Conservation (phyloP, 2,888 invertebrate species). For the Hesperia comma region DNA sequence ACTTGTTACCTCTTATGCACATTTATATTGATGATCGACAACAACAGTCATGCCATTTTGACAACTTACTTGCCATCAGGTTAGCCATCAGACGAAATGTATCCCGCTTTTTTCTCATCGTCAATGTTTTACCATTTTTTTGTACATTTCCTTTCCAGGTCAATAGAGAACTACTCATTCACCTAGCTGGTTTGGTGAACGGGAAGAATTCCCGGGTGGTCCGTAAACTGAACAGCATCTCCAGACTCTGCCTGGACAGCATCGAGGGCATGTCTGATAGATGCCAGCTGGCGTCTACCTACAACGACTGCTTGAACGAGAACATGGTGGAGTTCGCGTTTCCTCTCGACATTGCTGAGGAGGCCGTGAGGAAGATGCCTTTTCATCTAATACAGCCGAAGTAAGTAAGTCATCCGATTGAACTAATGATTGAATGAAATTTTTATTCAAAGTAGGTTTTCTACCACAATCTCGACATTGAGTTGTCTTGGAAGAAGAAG, state of each 20-base stretch:
- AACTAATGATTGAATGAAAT: no score
- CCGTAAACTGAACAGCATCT: constrained; percentile 70
- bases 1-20: no score
- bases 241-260: constrained; percentile 71
- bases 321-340: constrained; percentile 78
- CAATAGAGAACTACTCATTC: constrained; percentile 71
- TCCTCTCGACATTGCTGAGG: constrained; percentile 74
- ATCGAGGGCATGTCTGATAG: constrained; percentile 75
- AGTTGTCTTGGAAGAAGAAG: no score
- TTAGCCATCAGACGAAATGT: no score
- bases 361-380: constrained; percentile 77
- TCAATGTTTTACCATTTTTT: not conserved
- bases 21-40: no score
- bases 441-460: no score
- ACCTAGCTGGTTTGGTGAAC: constrained; percentile 72
- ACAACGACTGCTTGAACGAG: constrained; percentile 76
- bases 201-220: constrained; percentile 76
- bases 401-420: constrained; percentile 55
- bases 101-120: no score
- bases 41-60: no score
- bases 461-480: no score
- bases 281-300: constrained; percentile 74
- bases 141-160: constrained; percentile 56
- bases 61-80: no score
- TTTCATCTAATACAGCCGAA: constrained; percentile 77